A percentile compares a stretch with the other conserved stretches of the same genome.
Conservation (phyloP, 2,888 invertebrate species). For the Orchestes rusci region DNA sequence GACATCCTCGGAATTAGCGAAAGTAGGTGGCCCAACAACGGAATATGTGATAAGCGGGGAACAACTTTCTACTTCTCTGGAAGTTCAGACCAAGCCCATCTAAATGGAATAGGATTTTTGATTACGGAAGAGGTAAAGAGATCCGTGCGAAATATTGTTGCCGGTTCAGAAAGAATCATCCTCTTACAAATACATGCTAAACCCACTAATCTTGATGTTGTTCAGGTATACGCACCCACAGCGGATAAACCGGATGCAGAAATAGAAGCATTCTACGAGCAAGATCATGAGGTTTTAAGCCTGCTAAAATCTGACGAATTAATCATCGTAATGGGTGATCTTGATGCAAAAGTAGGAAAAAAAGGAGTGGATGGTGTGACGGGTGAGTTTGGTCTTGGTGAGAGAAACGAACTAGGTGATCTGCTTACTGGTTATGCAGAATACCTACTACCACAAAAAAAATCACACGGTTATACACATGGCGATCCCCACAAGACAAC, state of each 20-base stretch:
- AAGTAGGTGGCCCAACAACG: too few species aligned
- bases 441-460: background rate
- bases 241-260: background rate
- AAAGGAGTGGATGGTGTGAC: background rate
- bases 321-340: background rate
- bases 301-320: background rate
- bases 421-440: background rate
- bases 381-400: too few species aligned
- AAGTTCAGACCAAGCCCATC: background rate
- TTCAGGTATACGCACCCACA: too few species aligned
- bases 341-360: background rate
- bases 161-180: conserved; percentile 7
- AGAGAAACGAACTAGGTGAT: background rate
- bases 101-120: background rate
- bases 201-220: too few species aligned
- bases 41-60: background rate
- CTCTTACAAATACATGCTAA: too few species aligned
- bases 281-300: background rate
- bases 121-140: too few species aligned
- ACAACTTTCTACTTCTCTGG: background rate
- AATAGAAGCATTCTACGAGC: background rate
- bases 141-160: conserved; percentile 6
- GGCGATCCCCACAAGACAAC: conserved; percentile 1
- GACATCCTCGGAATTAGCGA: too few species aligned
- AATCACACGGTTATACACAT: background rate